phyloP scores from a whole-genome alignment of 2,888 invertebrate species.

The Platerodrilus igneus region DNA sequence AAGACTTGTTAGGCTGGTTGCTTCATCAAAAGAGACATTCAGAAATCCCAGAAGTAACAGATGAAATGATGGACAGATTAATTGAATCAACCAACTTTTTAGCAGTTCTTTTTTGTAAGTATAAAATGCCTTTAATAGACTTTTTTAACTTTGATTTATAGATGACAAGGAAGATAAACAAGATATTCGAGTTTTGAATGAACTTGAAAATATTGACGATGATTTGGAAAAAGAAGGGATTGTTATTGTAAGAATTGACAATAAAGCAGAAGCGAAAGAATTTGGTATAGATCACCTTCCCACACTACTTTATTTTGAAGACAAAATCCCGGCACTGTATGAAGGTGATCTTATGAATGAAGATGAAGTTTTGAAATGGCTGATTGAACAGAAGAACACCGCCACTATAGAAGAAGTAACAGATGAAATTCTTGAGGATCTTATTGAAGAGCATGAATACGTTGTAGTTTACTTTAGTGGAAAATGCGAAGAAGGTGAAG shows the following conservation, averaged over 20 bases:
- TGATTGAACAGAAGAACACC: conserved; percentile 79
- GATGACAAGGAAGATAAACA: conserved; percentile 89
- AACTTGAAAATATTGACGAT: conserved; percentile 89
- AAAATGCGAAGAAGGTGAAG: conserved; percentile 80
- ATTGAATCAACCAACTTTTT: conserved; percentile 75
- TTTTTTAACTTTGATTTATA: conserved; percentile 39
- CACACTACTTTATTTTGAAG: conserved; percentile 82
- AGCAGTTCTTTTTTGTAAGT: conserved; percentile 89
- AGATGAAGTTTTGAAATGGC: conserved; percentile 86
- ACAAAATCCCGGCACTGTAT: conserved; percentile 85
- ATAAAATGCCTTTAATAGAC: conserved; percentile 7
- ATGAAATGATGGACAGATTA: conserved; percentile 89
- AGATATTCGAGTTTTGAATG: conserved; percentile 80
- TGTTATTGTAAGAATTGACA: conserved; percentile 84
- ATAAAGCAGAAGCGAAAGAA: conserved; percentile 84
- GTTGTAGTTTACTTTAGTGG: conserved; percentile 93
- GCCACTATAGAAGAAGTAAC: conserved; percentile 94
- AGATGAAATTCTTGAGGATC: conserved; percentile 79
- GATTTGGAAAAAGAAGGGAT: conserved; percentile 86
- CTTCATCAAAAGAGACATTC: conserved; percentile 85
- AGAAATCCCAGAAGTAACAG: conserved; percentile 88
- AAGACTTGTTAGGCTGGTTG: conserved; percentile 84
- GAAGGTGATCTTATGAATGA: conserved; percentile 90
- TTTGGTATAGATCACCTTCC: conserved; percentile 87
- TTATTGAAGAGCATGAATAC: conserved; percentile 87